Evolutionary conservation across 2,888 invertebrate species (phyloP).

Genomic region (Acronicta leporina): DNA sequence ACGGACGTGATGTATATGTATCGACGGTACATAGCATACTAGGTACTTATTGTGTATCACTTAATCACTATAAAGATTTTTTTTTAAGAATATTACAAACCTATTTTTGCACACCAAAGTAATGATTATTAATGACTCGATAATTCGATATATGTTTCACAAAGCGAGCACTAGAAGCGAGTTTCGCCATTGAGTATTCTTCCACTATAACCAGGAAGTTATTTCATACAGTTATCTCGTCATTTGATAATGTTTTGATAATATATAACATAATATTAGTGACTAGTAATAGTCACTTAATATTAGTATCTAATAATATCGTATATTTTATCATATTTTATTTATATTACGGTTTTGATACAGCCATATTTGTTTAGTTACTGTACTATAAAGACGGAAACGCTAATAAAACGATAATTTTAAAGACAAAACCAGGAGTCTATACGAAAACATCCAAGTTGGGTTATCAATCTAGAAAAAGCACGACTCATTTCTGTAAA

Average conservation of each 20-base stretch:
- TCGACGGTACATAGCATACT: too few relatives aligned
- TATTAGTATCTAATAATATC: background rate
- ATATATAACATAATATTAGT: constrained; percentile 7
- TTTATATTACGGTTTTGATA: constrained; percentile 1
- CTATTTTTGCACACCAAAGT: constrained; percentile 36
- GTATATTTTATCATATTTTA: background rate
- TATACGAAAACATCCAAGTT: constrained; percentile 7
- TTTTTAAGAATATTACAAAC: constrained; percentile 21
- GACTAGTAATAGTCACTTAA: constrained; percentile 6
- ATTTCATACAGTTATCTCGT: constrained; percentile 8
- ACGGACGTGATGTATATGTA: too few relatives aligned
- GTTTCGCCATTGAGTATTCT: constrained; percentile 20
- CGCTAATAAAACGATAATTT: background rate
- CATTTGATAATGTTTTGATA: background rate
- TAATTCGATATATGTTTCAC: constrained; percentile 12
- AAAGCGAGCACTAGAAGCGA: constrained; percentile 5
- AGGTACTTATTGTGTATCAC: too few relatives aligned
- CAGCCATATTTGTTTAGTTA: background rate
- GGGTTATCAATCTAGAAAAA: background rate
- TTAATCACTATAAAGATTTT: background rate
- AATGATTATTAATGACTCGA: too few relatives aligned
- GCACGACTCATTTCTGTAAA: constrained; percentile 25
- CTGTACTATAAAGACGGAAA: background rate
- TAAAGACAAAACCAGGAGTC: background rate
- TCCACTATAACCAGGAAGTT: constrained; percentile 11